A percentile compares a stretch with the other conserved stretches of the same genome.
phyloP scores from a whole-genome alignment of 2,797 vertebrate genomes.

The Scyliorhinus canicula region DNA sequence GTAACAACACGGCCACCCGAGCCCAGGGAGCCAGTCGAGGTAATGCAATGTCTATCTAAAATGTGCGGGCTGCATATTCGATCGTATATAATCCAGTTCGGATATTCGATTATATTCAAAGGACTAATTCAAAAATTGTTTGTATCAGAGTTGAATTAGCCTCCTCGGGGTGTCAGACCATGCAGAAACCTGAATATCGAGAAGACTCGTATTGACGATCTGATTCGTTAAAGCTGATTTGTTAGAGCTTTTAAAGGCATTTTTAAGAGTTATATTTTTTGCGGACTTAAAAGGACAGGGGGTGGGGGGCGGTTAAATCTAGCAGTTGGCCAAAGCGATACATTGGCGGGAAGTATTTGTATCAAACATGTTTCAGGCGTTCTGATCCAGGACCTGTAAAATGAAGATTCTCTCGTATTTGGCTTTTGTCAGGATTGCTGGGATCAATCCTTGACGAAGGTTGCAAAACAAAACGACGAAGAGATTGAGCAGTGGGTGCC shows the following conservation, averaged over 20 bases:
- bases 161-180: not conserved
- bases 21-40: not conserved
- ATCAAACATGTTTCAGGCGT: not conserved
- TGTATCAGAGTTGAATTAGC: not conserved
- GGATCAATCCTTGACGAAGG: not conserved
- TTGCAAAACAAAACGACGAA: not conserved
- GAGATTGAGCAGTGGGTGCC: not conserved
- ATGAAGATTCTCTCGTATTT: not conserved
- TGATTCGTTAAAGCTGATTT: not conserved
- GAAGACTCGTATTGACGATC: not conserved
- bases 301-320: too few species aligned
- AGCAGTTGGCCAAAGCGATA: not conserved
- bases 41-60: not conserved
- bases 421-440: not conserved
- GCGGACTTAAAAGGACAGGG: too few species aligned
- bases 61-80: not conserved
- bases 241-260: not conserved
- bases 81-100: not conserved
- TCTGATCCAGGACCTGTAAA: not conserved
- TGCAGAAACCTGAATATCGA: too few species aligned
- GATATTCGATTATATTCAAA: not conserved
- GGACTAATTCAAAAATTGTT: not conserved
- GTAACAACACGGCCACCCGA: not conserved
- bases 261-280: not conserved
- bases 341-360: not conserved